Conservation (phyloP, 2,113 vertebrate species). For the Oryzias woworae region DNA sequence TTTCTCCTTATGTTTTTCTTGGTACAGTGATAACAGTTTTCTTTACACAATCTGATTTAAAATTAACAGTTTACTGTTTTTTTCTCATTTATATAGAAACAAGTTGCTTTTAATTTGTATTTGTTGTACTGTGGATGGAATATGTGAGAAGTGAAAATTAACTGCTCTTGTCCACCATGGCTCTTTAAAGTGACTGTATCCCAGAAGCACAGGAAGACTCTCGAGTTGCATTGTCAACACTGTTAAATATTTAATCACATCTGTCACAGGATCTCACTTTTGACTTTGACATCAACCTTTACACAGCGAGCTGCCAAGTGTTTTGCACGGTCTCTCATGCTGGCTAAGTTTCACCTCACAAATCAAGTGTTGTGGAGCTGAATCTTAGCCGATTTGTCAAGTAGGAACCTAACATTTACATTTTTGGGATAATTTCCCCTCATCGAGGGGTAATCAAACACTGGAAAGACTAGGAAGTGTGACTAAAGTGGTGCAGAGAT, state of each 20-base stretch:
- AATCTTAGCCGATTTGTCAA: slow-evolving; percentile 14
- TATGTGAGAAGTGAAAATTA: slow-evolving; percentile 57
- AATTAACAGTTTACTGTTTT: no score
- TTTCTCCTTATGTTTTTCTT: no score
- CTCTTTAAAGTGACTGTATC: slow-evolving; percentile 66
- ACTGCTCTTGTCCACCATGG: slow-evolving; percentile 72
- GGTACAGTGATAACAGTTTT: no score
- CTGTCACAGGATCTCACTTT: slow-evolving; percentile 72
- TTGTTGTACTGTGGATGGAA: slow-evolving; percentile 19
- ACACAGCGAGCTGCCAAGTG: slow-evolving; percentile 43
- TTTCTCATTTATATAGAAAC: no score
- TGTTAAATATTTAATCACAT: slow-evolving; percentile 76
- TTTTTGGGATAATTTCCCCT: slow-evolving; percentile 24
- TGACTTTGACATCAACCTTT: slow-evolving; percentile 75
- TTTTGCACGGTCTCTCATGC: slow-evolving; percentile 32
- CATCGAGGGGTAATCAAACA: slow-evolving; percentile 6
- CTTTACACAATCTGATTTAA: no score
- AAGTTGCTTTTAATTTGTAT: no score
- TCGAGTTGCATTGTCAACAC: slow-evolving; percentile 69
- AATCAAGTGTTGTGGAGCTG: slow-evolving; percentile 29
- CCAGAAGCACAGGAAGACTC: slow-evolving; percentile 48
- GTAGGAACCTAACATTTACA: slow-evolving; percentile 5
- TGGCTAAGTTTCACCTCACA: slow-evolving; percentile 18
- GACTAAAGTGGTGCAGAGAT: background rate
- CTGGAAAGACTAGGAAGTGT: background rate